These are phyloP conservation scores for Glyphotaelius pellucidus DNA, from an alignment of 2,888 invertebrate species.

Conservation along the genomic window DNA sequence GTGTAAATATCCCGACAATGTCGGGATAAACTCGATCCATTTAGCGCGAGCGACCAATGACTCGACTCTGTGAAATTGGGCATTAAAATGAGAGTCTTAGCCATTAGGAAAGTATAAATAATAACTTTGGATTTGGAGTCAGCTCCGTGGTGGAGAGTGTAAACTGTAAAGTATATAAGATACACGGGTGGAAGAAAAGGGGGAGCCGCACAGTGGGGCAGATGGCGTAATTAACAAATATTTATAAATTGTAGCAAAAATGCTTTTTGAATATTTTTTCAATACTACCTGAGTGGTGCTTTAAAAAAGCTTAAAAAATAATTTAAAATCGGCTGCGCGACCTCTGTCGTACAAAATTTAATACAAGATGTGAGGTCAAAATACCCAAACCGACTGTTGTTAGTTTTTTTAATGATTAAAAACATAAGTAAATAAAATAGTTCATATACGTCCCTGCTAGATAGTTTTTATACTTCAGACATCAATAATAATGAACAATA, in stretches of 20 bases:
- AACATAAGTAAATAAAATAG: too few relatives aligned
- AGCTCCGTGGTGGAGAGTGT: neutral
- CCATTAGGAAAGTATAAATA: constrained; percentile 57
- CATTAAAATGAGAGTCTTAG: constrained; percentile 51
- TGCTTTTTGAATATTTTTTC: too few relatives aligned
- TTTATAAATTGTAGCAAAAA: neutral
- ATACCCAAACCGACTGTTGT: too few relatives aligned
- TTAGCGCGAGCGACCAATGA: constrained; percentile 46
- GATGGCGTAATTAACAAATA: neutral
- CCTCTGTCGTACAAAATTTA: too few relatives aligned
- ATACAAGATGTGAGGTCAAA: too few relatives aligned
- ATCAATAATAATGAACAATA: too few relatives aligned
- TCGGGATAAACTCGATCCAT: constrained; percentile 47
- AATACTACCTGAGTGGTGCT: too few relatives aligned
- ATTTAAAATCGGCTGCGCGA: too few relatives aligned
- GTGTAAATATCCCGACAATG: neutral
- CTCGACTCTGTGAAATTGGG: constrained; percentile 38
- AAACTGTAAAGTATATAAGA: neutral
- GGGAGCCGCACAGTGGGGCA: neutral
- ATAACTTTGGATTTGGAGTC: constrained; percentile 57
- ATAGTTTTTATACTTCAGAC: too few relatives aligned
- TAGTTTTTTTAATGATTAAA: too few relatives aligned
- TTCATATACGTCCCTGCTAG: too few relatives aligned
- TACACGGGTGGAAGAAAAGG: constrained; percentile 16
- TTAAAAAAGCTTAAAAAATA: too few relatives aligned